Evolutionary conservation across 2,888 invertebrate genomes (phyloP).

Genomic region (Molanna angustata): DNA sequence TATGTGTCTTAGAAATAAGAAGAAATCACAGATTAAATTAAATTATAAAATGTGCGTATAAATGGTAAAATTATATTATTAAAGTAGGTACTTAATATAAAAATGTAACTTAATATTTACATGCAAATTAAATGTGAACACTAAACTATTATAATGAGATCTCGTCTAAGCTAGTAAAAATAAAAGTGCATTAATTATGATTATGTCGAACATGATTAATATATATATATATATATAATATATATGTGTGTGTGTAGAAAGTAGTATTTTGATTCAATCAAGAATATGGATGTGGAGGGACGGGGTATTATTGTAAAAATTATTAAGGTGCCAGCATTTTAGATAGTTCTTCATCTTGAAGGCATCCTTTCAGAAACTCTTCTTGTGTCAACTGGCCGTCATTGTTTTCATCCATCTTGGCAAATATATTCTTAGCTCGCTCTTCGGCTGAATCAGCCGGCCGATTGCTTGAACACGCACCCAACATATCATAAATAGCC

Average conservation of each 20-base stretch:
- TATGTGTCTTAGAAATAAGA: background rate
- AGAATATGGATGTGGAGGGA: conserved; percentile 32
- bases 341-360: conserved; percentile 93
- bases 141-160: background rate
- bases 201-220: conserved; percentile 18
- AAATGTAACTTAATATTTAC: conserved; percentile 5
- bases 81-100: too few species aligned
- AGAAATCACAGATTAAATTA: background rate
- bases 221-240: conserved; percentile 17
- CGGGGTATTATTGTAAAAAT: conserved; percentile 31
- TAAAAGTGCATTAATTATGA: conserved; percentile 8
- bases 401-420: conserved; percentile 99
- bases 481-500: conserved; percentile 99
- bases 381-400: conserved; percentile 98
- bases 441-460: conserved; percentile 96
- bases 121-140: conserved; percentile 2
- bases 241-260: conserved; percentile 16
- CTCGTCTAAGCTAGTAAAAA: conserved; percentile 12
- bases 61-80: too few species aligned
- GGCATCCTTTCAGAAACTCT: conserved; percentile 96
- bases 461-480: conserved; percentile 92
- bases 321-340: conserved; percentile 93
- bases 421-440: conserved; percentile 97
- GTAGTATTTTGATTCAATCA: conserved; percentile 10
- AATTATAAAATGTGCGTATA: background rate